These are phyloP conservation scores for Chloroceryle amazona DNA, from an alignment of 2,797 vertebrate genomes.

Conservation along the genomic window DNA sequence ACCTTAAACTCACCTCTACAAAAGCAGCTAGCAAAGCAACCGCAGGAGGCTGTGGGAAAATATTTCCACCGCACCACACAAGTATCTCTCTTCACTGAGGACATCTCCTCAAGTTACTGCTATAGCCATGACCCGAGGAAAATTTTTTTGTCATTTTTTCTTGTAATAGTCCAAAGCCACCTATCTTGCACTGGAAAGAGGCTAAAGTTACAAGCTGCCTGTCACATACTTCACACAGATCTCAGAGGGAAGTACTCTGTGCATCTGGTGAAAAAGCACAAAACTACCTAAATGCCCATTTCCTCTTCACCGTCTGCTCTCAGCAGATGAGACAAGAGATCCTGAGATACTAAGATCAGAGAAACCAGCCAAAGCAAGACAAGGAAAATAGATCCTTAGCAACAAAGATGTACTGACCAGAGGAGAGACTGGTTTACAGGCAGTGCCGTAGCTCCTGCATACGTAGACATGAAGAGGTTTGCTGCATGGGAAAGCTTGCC, in stretches of 20 bases:
- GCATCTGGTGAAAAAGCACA: background rate
- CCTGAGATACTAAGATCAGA: background rate
- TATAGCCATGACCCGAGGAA: background rate
- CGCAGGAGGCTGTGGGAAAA: background rate
- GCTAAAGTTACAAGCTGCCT: background rate
- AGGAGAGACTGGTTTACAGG: background rate
- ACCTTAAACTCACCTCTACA: background rate
- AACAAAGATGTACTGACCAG: background rate
- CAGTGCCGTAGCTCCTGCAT: background rate
- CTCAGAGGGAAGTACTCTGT: background rate
- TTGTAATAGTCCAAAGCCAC: background rate
- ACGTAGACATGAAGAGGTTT: rapidly evolving
- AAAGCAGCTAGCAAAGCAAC: background rate
- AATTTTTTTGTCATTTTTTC: background rate
- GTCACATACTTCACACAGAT: background rate
- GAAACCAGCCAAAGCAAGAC: background rate
- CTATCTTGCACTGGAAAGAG: background rate
- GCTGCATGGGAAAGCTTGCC: background rate
- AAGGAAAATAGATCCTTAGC: background rate
- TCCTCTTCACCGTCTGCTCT: background rate
- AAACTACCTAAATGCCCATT: background rate
- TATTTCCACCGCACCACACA: background rate
- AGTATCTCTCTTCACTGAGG: background rate
- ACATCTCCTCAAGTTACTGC: background rate
- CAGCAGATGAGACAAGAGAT: background rate